Evolutionary conservation across 2,113 vertebrate genomes (phyloP).

Genomic region (Heptranchias perlo): DNA sequence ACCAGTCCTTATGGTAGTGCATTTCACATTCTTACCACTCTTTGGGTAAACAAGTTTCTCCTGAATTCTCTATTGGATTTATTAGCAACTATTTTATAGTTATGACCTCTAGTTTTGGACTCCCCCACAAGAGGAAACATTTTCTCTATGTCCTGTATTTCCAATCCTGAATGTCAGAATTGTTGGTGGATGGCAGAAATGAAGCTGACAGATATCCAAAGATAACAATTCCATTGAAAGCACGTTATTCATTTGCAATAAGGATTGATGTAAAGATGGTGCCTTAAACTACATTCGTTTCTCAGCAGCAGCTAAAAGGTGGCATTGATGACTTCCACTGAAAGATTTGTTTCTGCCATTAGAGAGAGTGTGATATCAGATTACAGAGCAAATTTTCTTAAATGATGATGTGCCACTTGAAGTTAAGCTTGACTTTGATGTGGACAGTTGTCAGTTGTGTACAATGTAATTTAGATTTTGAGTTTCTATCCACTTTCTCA

Average conservation of each 20-base stretch:
- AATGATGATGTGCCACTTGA: neutral
- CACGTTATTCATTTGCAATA: neutral
- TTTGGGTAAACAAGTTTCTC: too few species aligned
- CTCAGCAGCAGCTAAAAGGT: neutral
- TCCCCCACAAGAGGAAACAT: too few species aligned
- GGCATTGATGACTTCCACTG: neutral
- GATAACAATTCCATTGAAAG: neutral
- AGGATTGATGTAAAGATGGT: neutral
- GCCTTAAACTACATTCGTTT: neutral
- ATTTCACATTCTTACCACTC: too few species aligned
- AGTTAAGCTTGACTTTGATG: neutral
- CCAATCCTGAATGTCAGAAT: neutral
- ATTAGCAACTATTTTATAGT: too few species aligned
- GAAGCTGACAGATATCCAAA: neutral
- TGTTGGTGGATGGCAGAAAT: neutral
- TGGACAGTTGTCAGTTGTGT: neutral
- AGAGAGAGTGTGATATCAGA: neutral
- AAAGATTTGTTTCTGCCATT: neutral
- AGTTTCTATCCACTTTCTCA: neutral
- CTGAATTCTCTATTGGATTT: too few species aligned
- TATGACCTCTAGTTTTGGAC: too few species aligned
- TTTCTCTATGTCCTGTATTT: too few species aligned
- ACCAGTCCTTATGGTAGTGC: too few species aligned
- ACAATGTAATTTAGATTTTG: constrained; percentile 3
- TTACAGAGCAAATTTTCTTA: neutral